A percentile compares a stretch with the other conserved stretches of the same genome.
phyloP scores from a whole-genome alignment of 2,113 vertebrate species.

The Oenanthe oenanthe region DNA sequence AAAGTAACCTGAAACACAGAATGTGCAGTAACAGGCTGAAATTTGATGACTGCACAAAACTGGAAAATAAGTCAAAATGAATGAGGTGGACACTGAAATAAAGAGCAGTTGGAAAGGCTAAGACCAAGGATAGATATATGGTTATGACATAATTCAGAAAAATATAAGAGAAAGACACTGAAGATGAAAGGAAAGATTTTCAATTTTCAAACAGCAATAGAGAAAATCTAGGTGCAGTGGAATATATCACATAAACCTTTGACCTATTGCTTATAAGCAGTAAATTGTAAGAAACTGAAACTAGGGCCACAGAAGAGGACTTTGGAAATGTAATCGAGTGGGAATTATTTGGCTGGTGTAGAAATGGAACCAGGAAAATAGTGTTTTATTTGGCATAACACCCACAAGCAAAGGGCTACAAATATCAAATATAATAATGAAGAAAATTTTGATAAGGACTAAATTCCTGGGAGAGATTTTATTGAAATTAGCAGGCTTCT shows the following conservation, averaged over 20 bases:
- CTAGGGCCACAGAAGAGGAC: background rate
- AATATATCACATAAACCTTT: conserved; percentile 41
- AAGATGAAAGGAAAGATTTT: conserved; percentile 50
- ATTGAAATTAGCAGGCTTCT: background rate
- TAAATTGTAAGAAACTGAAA: conserved; percentile 47
- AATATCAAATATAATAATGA: background rate
- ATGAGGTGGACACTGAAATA: conserved; percentile 48
- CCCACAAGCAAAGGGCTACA: background rate
- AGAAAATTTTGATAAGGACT: background rate
- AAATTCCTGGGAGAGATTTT: background rate
- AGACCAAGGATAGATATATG: conserved; percentile 60
- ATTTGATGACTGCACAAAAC: conserved; percentile 67
- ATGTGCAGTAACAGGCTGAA: conserved; percentile 51
- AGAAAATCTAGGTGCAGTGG: conserved; percentile 20
- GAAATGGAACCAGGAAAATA: background rate
- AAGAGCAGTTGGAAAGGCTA: conserved; percentile 56
- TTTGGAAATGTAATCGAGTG: conserved; percentile 26
- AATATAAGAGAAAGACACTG: conserved; percentile 56
- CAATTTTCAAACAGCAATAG: conserved; percentile 47
- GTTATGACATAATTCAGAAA: conserved; percentile 63
- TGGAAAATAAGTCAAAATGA: conserved; percentile 66
- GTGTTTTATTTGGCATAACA: background rate
- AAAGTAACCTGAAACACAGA: conserved; percentile 43
- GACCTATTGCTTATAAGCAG: conserved; percentile 32
- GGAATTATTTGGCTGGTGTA: background rate